phyloP scores from a whole-genome alignment of 2,888 invertebrate species.

The Leucophenga maculata region DNA sequence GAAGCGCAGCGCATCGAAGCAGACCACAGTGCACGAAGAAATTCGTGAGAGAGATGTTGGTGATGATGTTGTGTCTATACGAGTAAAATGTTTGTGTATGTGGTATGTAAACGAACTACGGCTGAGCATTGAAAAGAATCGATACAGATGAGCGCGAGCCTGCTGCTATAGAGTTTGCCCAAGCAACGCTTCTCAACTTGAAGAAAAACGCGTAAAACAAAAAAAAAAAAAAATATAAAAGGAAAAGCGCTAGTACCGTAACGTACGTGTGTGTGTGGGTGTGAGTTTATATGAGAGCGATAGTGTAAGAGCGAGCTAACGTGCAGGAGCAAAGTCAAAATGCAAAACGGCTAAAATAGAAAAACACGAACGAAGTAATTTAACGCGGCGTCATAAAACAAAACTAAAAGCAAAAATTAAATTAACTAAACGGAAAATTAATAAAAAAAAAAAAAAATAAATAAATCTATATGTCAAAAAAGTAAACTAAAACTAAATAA shows the following conservation, averaged over 20 bases:
- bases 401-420: too few species aligned
- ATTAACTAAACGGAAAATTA: not conserved
- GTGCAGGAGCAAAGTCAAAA: conserved; percentile 17
- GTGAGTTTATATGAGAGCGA: too few species aligned
- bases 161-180: too few species aligned
- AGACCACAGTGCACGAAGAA: conserved; percentile 40
- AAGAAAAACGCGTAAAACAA: not conserved
- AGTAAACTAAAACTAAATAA: conserved; percentile 26
- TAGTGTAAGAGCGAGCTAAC: too few species aligned
- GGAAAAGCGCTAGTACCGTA: not conserved
- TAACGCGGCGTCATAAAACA: too few species aligned
- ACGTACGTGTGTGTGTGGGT: conserved; percentile 16
- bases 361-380: too few species aligned
- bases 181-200: not conserved
- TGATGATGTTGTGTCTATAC: conserved; percentile 52
- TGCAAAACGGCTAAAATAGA: too few species aligned
- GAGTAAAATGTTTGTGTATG: conserved; percentile 43
- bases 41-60: conserved; percentile 48
- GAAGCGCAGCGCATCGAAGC: not conserved
- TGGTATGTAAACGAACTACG: conserved; percentile 48
- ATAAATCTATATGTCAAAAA: not conserved
- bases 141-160: conserved; percentile 12
- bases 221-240: too few species aligned
- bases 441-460: not conserved
- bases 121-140: conserved; percentile 5